A percentile compares a stretch with the other conserved stretches of the same genome.
Conservation (phyloP, 2,888 invertebrate genomes). For the Esperia sulphurella region DNA sequence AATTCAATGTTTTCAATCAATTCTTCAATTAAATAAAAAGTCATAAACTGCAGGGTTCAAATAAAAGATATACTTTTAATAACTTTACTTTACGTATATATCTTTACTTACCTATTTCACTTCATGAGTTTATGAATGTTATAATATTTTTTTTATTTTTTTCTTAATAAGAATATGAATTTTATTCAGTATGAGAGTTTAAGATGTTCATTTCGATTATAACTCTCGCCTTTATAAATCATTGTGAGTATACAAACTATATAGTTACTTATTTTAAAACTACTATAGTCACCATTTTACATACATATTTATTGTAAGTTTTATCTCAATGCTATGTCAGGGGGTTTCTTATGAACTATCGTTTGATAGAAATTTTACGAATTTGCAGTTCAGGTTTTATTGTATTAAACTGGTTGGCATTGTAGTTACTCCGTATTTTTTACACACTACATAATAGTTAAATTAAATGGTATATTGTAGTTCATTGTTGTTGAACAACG, state of each 20-base stretch:
- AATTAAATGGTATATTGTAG: no score
- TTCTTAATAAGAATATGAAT: background rate
- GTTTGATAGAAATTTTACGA: no score
- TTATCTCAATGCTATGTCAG: no score
- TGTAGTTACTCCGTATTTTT: no score
- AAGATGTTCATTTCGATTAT: background rate
- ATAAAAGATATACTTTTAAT: background rate
- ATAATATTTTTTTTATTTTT: background rate
- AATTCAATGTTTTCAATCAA: background rate
- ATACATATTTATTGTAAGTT: no score
- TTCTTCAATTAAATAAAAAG: background rate
- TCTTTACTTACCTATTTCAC: background rate
- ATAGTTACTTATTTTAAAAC: no score
- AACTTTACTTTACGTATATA: background rate
- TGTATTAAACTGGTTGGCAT: no score
- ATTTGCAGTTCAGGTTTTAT: no score
- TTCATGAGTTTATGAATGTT: background rate
- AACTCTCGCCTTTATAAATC: background rate
- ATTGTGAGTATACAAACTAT: background rate
- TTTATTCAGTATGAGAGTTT: background rate
- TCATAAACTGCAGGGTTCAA: background rate
- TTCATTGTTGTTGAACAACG: no score
- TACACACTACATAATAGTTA: no score
- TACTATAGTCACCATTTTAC: no score
- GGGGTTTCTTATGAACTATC: no score